These are phyloP conservation scores for Romanogobio albipinnatus DNA, from an alignment of 2,113 vertebrate species.

Conservation along the genomic window DNA sequence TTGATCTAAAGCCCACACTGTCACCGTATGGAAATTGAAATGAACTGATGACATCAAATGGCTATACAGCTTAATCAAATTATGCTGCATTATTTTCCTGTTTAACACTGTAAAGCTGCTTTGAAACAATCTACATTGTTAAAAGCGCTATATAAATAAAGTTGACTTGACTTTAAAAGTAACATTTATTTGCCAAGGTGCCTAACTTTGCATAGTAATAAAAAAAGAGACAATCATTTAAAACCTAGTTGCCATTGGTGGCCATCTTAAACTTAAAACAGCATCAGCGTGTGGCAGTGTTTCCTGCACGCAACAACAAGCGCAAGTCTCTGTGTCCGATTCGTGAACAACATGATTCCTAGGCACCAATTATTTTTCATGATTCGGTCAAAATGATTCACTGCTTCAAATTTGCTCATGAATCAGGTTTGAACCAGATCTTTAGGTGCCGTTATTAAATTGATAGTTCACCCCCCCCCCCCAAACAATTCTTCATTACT, in stretches of 20 bases:
- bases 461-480: too few species aligned
- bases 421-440: neutral
- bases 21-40: too few species aligned
- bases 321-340: neutral
- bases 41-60: too few species aligned
- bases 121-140: too few species aligned
- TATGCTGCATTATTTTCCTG: too few species aligned
- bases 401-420: neutral
- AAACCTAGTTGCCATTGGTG: neutral
- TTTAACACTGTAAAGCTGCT: too few species aligned
- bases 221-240: neutral
- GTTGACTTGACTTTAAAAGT: too few species aligned
- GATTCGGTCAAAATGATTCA: neutral
- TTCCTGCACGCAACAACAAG: neutral
- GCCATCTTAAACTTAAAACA: neutral
- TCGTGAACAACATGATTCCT: neutral
- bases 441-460: neutral
- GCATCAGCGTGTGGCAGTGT: too few species aligned
- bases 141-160: too few species aligned
- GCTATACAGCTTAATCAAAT: too few species aligned
- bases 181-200: neutral
- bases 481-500: too few species aligned
- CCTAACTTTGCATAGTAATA: neutral
- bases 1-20: too few species aligned
- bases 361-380: neutral